Base-by-base conservation (phyloP, 2,888 invertebrate species). In the Drosophila aldrichi region DNA sequence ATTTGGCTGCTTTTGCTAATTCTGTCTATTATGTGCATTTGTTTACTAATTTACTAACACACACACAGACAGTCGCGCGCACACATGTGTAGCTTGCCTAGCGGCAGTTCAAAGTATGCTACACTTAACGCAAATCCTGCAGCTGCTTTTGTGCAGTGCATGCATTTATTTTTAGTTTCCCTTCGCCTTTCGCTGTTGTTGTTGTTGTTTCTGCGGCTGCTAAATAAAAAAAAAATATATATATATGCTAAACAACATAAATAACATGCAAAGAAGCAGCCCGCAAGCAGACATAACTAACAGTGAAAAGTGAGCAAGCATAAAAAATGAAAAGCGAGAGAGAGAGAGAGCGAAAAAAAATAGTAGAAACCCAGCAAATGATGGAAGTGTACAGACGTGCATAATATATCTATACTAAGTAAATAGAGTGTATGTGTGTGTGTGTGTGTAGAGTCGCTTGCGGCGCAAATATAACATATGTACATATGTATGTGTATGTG, bases 231-330 rank as follows among this genome's bases (percentile, higher is more conserved):
- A 83, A 67, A 18, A 12, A 43, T 75, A 68, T 43, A 14, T 34
- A 81, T 74, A 41, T 55, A 40, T 77, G 81, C 74, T 77, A 83
- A 86, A 75, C 61, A 81, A 72, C 83, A 77, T 82, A 84, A 84
- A 89, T 87, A 84, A 88, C 70, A 70, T 70, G 72, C 63, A 82
- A 83, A 81, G 82, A 74, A 82, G 77, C 54, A 76, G 79, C 85
- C 85, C 77, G 79, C 89, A 74, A 82, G 77, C 88, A 82, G 71
- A 84, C 79, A 84, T 84, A 87, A 89, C 89, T 82, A 89, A 79
- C 86, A 72, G 77, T 84, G 83, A 80, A 82, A 88, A 85, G 86
- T 79, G 79, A 75, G 75, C 71, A 81, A 59, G 48, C 48, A 70
- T 69, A 77, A 80, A 81, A 88, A 85, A 85, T 78, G 48, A 54